phyloP scores from a whole-genome alignment of 2,888 invertebrate species.

The Drosophila demipolita region DNA sequence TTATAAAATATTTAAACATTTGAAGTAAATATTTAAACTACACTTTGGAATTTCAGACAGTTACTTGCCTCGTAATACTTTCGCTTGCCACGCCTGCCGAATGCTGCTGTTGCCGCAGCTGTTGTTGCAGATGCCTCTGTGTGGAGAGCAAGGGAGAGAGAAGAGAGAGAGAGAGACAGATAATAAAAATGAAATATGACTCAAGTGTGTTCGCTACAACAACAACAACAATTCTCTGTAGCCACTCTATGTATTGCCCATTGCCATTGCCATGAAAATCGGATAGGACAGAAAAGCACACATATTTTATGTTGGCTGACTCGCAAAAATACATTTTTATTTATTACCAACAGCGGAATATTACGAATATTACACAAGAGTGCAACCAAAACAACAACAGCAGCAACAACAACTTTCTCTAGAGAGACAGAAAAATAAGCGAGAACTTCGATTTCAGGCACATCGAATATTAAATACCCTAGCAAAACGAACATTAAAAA shows the following conservation, averaged over 20 bases:
- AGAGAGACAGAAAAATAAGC: constrained; percentile 4
- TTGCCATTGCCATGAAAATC: constrained; percentile 84
- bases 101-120: not conserved
- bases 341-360: constrained; percentile 82
- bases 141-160: constrained; percentile 8
- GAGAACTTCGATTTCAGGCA: not conserved
- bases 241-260: constrained; percentile 53
- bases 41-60: constrained; percentile 2
- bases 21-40: not conserved
- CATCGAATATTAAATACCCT: not conserved
- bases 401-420: constrained; percentile 35
- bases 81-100: constrained; percentile 36
- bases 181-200: constrained; percentile 85
- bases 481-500: not conserved
- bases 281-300: constrained; percentile 76
- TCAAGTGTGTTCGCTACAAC: constrained; percentile 52
- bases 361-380: constrained; percentile 48
- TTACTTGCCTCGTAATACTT: constrained; percentile 22
- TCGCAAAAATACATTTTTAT: constrained; percentile 79
- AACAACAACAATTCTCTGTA: not conserved
- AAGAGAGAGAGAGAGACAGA: constrained; percentile 62
- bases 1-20: not conserved
- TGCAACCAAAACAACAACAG: constrained; percentile 12
- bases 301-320: constrained; percentile 81
- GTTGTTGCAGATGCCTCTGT: constrained; percentile 32